Base-by-base conservation (phyloP, 2,888 invertebrate species). In the Macrosoma leucophasiata region DNA sequence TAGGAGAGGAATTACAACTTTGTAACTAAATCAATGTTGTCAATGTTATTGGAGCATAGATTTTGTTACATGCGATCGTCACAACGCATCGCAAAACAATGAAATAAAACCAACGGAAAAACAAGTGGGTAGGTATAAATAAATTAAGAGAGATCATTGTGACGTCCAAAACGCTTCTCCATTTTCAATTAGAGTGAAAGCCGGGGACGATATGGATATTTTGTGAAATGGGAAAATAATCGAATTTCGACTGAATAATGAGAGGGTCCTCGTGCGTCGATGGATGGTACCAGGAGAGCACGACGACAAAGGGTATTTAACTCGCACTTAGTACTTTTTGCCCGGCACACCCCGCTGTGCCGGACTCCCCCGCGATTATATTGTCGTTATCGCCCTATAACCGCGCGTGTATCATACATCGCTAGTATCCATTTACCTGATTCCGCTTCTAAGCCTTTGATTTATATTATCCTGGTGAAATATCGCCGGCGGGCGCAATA, bases 211-310 rank as follows among this genome's bases (percentile, higher is more conserved):
- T 81, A 79, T 81, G 78, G 81, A 82, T 84, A 81, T 82, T 81
- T 77, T 75, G 66, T 62, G 62, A 77, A 78, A 84, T 82, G 82
- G 84, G 82, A 79, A 82, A 75, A 81, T 84, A 84, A 82, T 84
- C 84, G 76, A 84, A 81, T 84, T 82, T 76, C 64, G 58, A 60
- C 78, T 76, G 81, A 84, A 84, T 84, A 84, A 82, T 84, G 79
- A 79, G 77, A 71, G 75, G 69, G 65, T 78, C 76, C 78, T 75
- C n/a, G n/a, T 48, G 47, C 47, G 53, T 55, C 64, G 70, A 68
- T 72, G 73, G 72, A 76, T 72, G 63, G 71, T 56, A 64, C 59
- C 75, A 74, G 67, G 68, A 69, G 70, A 72, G 68, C 55, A 63
- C 57, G 58, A 57, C 64, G 60, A 67, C 81, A 84, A 82, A 81